These are phyloP conservation scores for Thecophora atra DNA, from an alignment of 2,888 invertebrate genomes.

Conservation along the genomic window DNA sequence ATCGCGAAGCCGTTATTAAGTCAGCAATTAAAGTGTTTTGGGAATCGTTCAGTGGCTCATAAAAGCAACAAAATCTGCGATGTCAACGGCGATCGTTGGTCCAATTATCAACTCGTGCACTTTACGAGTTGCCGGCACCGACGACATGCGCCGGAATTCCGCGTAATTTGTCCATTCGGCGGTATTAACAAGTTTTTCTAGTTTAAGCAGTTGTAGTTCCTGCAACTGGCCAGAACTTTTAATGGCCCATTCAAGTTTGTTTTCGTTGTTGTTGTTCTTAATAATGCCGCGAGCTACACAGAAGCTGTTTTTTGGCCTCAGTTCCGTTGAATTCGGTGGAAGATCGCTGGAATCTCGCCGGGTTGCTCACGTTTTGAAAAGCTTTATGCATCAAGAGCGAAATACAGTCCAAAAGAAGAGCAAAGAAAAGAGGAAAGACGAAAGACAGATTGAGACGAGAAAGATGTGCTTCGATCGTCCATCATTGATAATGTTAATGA, in stretches of 20 bases:
- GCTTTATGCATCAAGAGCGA: not conserved
- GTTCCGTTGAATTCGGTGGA: not conserved
- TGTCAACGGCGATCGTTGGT: slow-evolving; percentile 27
- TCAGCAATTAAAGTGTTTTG: not conserved
- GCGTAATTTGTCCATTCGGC: not conserved
- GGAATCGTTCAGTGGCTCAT: slow-evolving; percentile 1
- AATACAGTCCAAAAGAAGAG: too few relatives aligned
- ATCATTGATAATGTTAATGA: too few relatives aligned
- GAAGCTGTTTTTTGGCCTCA: not conserved
- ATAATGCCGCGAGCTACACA: not conserved
- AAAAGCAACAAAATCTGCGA: slow-evolving; percentile 2
- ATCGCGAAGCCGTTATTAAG: slow-evolving; percentile 8
- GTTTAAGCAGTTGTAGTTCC: not conserved
- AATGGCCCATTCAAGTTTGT: not conserved
- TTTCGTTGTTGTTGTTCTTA: not conserved
- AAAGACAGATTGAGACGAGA: too few relatives aligned
- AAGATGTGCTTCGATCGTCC: too few relatives aligned
- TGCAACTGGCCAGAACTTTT: not conserved
- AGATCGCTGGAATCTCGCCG: not conserved
- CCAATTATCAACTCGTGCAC: slow-evolving; percentile 15
- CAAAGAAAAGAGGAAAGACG: too few relatives aligned
- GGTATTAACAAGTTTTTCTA: not conserved
- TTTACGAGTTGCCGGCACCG: slow-evolving; percentile 6
- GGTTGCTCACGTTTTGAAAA: not conserved
- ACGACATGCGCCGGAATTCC: not conserved